Evolutionary conservation across 2,888 invertebrate species (phyloP).

Genomic region (Hipparchia semele): DNA sequence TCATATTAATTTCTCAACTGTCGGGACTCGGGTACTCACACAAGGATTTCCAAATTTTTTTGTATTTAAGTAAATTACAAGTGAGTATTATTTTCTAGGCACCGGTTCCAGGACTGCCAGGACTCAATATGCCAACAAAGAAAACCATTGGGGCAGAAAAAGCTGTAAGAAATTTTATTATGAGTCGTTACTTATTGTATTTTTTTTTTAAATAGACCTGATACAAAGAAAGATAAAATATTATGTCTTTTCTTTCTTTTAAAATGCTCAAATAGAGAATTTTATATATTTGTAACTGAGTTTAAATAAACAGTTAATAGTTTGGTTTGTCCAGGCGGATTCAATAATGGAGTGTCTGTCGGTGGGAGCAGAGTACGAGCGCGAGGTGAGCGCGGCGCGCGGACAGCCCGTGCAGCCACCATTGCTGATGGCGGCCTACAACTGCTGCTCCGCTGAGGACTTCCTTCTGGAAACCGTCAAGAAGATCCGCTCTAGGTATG

Average conservation of each 20-base stretch:
- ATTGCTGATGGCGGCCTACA: slow-evolving; percentile 91
- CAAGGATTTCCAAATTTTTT: too few species aligned
- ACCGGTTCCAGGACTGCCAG: slow-evolving; percentile 87
- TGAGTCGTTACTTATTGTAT: too few species aligned
- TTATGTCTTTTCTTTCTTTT: too few species aligned
- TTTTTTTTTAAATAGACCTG: too few species aligned
- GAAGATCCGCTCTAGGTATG: slow-evolving; percentile 90
- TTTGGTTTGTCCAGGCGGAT: slow-evolving; percentile 85
- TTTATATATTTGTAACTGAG: too few species aligned
- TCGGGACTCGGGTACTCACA: too few species aligned
- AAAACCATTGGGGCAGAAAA: slow-evolving; percentile 94
- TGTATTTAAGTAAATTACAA: too few species aligned
- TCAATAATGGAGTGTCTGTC: slow-evolving; percentile 95
- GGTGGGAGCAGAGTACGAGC: slow-evolving; percentile 85
- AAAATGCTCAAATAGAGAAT: too few species aligned
- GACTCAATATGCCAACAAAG: slow-evolving; percentile 91
- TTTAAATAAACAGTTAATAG: background rate
- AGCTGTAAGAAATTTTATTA: slow-evolving; percentile 84
- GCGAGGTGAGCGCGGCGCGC: slow-evolving; percentile 81
- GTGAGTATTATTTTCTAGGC: slow-evolving; percentile 60
- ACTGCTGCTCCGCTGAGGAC: slow-evolving; percentile 87
- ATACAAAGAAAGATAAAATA: too few species aligned
- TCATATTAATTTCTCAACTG: too few species aligned
- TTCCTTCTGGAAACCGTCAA: slow-evolving; percentile 91
- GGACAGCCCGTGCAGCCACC: slow-evolving; percentile 84